Evolutionary conservation across 1,140 invertebrate species (phyloP).

Genomic region (Bilobella aurantiaca): DNA sequence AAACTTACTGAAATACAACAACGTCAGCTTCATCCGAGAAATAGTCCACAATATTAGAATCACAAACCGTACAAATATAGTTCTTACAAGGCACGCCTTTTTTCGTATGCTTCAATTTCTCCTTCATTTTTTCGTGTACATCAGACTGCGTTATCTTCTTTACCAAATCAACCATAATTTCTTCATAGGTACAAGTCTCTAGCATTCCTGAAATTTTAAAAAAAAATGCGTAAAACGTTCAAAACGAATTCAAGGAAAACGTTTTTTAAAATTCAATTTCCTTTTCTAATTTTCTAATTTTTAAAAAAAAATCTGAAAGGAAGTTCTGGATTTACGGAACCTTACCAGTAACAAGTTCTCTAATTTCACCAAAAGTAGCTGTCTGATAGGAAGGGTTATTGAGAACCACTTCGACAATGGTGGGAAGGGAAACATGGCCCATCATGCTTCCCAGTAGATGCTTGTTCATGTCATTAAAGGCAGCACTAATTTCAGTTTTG

Average conservation of each 20-base stretch:
- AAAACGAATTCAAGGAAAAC: background rate
- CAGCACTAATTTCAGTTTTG: constrained; percentile 35
- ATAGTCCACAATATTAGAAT: constrained; percentile 15
- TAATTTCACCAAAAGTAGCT: constrained; percentile 48
- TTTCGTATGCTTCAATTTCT: constrained; percentile 19
- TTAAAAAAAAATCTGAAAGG: too few relatives aligned
- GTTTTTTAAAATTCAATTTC: too few relatives aligned
- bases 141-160: constrained; percentile 35
- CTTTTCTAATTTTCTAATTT: too few relatives aligned
- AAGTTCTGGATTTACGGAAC: background rate
- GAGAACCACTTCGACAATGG: constrained; percentile 47
- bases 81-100: constrained; percentile 28
- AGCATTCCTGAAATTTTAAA: constrained; percentile 46
- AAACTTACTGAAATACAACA: constrained; percentile 32
- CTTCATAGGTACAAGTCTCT: constrained; percentile 50
- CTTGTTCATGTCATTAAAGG: constrained; percentile 43
- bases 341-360: constrained; percentile 40
- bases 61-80: constrained; percentile 27
- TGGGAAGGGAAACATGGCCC: constrained; percentile 48
- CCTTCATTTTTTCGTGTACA: constrained; percentile 33
- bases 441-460: constrained; percentile 51
- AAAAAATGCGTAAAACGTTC: background rate
- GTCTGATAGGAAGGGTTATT: constrained; percentile 46
- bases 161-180: constrained; percentile 37
- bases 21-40: constrained; percentile 13